These are phyloP conservation scores for Scaptomyza graminum DNA, from an alignment of 1,140 invertebrate species.

Conservation along the genomic window DNA sequence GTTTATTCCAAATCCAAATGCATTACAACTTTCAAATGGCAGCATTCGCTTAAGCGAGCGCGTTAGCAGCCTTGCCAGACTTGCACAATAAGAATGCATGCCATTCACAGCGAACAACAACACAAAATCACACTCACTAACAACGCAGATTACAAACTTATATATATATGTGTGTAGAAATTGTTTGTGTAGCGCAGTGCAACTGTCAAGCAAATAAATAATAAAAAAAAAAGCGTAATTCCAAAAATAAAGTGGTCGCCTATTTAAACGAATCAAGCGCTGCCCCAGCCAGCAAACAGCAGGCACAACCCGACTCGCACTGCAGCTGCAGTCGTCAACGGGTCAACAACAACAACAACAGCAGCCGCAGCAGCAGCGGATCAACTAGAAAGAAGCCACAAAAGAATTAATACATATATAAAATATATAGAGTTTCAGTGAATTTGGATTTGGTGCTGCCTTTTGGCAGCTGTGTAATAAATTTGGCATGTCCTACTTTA, in stretches of 20 bases:
- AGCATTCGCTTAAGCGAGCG: background rate
- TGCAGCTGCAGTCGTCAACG: constrained; percentile 46
- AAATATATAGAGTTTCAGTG: constrained; percentile 20
- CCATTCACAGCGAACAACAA: constrained; percentile 39
- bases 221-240: constrained; percentile 42
- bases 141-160: constrained; percentile 30
- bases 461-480: constrained; percentile 40
- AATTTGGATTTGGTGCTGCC: constrained; percentile 32
- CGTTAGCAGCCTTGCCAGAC: constrained; percentile 24
- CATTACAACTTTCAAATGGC: constrained; percentile 2
- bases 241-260: constrained; percentile 53
- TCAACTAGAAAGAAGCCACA: constrained; percentile 57
- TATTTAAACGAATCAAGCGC: constrained; percentile 35
- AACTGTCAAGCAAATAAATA: constrained; percentile 39
- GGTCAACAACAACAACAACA: constrained; percentile 23
- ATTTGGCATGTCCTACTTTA: constrained; percentile 75
- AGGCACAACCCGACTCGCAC: constrained; percentile 4
- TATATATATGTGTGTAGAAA: constrained; percentile 32
- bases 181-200: constrained; percentile 36
- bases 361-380: constrained; percentile 11
- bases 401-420: constrained; percentile 24
- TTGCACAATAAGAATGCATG: background rate
- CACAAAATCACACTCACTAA: constrained; percentile 46
- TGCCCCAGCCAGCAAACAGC: background rate
- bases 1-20: background rate